These are phyloP conservation scores for Sibirionetta formosa DNA, from an alignment of 2,797 vertebrate genomes.

Conservation along the genomic window DNA sequence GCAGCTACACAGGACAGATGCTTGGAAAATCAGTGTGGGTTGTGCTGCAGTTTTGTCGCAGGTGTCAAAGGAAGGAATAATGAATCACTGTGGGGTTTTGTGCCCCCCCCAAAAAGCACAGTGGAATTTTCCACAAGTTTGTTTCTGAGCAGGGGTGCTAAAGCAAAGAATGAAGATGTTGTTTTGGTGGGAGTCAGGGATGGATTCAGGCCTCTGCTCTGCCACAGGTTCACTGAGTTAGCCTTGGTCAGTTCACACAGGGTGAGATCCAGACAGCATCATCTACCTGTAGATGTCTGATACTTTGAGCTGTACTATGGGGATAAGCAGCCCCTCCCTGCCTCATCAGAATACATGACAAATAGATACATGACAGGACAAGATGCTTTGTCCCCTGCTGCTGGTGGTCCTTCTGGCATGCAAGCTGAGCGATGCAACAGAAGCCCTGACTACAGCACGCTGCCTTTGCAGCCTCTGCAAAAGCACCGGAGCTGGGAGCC, in stretches of 20 bases:
- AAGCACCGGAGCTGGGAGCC: not conserved
- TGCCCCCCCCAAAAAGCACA: not conserved
- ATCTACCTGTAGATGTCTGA: not conserved
- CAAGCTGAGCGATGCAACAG: not conserved
- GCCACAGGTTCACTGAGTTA: not conserved
- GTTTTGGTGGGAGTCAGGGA: not conserved
- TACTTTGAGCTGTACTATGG: not conserved
- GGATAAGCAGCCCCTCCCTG: not conserved
- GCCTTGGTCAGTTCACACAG: not conserved
- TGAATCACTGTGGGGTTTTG: not conserved
- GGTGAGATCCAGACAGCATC: rapidly evolving
- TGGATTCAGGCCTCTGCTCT: not conserved
- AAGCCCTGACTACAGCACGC: not conserved
- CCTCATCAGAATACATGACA: not conserved
- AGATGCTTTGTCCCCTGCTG: not conserved
- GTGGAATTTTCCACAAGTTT: not conserved
- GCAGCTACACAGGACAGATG: not conserved
- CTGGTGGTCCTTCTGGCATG: not conserved
- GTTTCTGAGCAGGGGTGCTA: not conserved
- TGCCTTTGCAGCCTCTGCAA: not conserved
- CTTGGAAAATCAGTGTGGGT: not conserved
- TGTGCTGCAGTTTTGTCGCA: rapidly evolving
- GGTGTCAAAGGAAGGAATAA: not conserved
- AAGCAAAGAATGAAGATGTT: not conserved
- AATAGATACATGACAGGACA: not conserved